A percentile compares a stretch with the other conserved stretches of the same genome.
Conservation (phyloP, 92 coral and sea anemone genomes). For the Pocillopora grandis region DNA sequence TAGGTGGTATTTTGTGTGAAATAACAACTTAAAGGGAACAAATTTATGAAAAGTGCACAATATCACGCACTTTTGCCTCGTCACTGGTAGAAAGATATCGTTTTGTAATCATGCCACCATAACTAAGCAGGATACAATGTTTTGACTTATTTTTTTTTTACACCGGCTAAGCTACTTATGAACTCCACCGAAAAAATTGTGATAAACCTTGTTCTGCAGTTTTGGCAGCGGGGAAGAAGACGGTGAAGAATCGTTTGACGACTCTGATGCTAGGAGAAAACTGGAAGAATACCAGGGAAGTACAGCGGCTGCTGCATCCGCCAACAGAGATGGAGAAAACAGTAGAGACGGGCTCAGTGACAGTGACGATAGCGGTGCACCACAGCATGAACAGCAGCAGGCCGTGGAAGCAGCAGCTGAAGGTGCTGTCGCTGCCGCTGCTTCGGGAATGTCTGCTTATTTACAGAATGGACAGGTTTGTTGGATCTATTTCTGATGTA, state of each 20-base stretch:
- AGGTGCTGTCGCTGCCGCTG: slow-evolving; percentile 46
- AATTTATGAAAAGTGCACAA: too few relatives aligned
- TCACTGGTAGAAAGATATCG: too few relatives aligned
- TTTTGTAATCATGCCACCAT: too few relatives aligned
- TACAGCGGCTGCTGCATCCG: slow-evolving; percentile 80
- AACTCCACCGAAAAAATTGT: neutral
- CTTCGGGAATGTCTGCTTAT: slow-evolving; percentile 38
- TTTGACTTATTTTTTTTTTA: too few relatives aligned
- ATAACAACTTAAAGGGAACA: too few relatives aligned
- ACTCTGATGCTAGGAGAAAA: slow-evolving; percentile 72
- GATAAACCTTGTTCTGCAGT: slow-evolving; percentile 25
- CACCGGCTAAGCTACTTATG: too few relatives aligned
- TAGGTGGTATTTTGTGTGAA: neutral
- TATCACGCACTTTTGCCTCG: too few relatives aligned
- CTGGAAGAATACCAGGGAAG: slow-evolving; percentile 87
- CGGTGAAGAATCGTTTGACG: slow-evolving; percentile 91
- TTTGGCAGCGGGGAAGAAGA: slow-evolving; percentile 97
- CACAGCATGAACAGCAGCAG: slow-evolving; percentile 86
- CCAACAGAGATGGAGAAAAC: slow-evolving; percentile 61
- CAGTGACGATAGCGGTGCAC: slow-evolving; percentile 77
- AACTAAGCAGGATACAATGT: too few relatives aligned
- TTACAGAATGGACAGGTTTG: slow-evolving; percentile 87
- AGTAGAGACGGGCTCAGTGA: slow-evolving; percentile 57
- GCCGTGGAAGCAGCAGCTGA: slow-evolving; percentile 68
- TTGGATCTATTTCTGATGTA: neutral